Evolutionary conservation across 2,888 invertebrate genomes (phyloP).

Genomic region (Lasioglossum oenotherae): DNA sequence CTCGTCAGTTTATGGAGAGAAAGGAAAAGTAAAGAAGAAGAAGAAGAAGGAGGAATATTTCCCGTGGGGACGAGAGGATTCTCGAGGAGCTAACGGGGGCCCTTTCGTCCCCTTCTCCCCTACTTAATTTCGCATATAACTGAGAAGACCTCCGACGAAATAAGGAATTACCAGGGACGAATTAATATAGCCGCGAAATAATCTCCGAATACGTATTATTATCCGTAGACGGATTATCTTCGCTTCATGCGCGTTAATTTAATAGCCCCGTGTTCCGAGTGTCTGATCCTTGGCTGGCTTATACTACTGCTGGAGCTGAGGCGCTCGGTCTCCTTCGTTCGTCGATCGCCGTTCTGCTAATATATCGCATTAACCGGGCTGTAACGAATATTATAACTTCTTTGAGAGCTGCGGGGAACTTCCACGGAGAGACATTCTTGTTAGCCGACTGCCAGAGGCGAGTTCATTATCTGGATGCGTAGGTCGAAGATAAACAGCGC

Average conservation of each 20-base stretch:
- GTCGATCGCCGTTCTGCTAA: not conserved
- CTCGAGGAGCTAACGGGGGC: conserved; percentile 6
- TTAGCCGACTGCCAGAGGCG: not conserved
- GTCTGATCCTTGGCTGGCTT: not conserved
- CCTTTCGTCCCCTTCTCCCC: not conserved
- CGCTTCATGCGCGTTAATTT: not conserved
- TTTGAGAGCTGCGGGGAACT: not conserved
- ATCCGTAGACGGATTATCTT: not conserved
- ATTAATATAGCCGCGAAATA: conserved; percentile 3
- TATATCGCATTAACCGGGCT: not conserved
- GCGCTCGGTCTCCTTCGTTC: not conserved
- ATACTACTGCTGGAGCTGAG: not conserved
- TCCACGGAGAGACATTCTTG: not conserved
- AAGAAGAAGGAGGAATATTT: not conserved
- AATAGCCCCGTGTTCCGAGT: conserved; percentile 10
- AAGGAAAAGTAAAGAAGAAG: not conserved
- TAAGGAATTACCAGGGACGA: not conserved
- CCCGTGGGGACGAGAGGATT: conserved; percentile 1
- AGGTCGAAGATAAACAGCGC: not conserved
- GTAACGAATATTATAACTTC: conserved; percentile 1
- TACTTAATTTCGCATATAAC: conserved; percentile 12
- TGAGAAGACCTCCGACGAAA: not conserved
- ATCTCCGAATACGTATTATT: not conserved
- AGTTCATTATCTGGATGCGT: not conserved
- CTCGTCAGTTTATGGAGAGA: not conserved